Evolutionary conservation across 2,113 vertebrate species (phyloP), one percentile per base, ranked within the genome.

Genomic region (Sebastes fasciatus): DNA sequence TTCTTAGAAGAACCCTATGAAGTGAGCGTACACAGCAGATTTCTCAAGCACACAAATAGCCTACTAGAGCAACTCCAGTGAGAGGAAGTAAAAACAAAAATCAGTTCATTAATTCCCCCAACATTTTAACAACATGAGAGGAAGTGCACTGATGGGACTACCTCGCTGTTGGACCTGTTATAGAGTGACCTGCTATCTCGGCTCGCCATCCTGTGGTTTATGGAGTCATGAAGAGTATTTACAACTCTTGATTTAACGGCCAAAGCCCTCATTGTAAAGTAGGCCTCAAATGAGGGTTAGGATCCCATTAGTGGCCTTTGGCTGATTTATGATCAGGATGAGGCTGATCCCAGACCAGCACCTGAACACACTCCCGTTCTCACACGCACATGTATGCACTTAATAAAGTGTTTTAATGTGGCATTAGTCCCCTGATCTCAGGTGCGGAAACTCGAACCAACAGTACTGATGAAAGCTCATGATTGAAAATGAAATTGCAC

Each of bases 161-260:
- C 42, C 51, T 63, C 49, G 8, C 58, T 62, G 51, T 62, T n/a
- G 42, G 62, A 55, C 43, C 54, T 80, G 62, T 79, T 60, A 74
- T 63, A 5, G 51, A 52, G 72, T 46, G 21, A 71, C 73, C 65
- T 81, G 71, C 80, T 86, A 82, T 88, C 75, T 34, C 3, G 21
- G 43, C 43, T 61, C 19, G 43, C 58, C 68, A 42, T 77, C 68
- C 48, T 71, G 45, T 74, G 4, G 0, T 91, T 89, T 84, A 89
- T 86, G 66, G 74, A 73, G 26, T 89, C 73, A n/a, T 88, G 54
- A 73, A 78, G 77, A 86, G 77, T 91, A 90, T 90, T 92, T 88
- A 91, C 83, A 87, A 73, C 76, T 76, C 34, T 51, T 89, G 90
- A 92, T 94, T 91, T 91, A 88, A 84, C 70, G 80, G 72, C 42